Evolutionary conservation across 1,140 invertebrate genomes (phyloP).

Genomic region (Aphelenchoides besseyi): DNA sequence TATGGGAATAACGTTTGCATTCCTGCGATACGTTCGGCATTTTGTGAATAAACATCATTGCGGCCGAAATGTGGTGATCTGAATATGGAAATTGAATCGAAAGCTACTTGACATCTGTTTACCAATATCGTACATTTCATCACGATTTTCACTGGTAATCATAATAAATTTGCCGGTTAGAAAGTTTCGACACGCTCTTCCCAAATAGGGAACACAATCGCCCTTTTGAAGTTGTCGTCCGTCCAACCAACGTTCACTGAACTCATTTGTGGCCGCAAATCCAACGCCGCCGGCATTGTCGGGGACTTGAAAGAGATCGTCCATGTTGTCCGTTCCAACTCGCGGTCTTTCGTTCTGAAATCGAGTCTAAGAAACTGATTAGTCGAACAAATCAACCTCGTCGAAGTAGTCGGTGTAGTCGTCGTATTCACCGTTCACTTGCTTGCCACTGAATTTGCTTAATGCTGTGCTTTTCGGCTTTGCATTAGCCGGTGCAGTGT

Average conservation of each 20-base stretch:
- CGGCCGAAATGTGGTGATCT: constrained; percentile 39
- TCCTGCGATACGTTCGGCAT: constrained; percentile 43
- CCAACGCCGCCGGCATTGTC: constrained; percentile 36
- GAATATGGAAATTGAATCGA: constrained; percentile 16
- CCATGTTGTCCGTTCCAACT: constrained; percentile 3
- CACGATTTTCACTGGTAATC: constrained; percentile 42
- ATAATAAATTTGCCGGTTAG: constrained; percentile 48
- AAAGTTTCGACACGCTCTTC: constrained; percentile 39
- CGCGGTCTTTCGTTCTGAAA: constrained; percentile 7
- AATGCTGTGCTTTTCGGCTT: constrained; percentile 6
- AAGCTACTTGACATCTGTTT: neutral
- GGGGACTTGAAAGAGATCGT: constrained; percentile 39
- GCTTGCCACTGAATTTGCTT: constrained; percentile 7
- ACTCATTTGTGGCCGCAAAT: constrained; percentile 23
- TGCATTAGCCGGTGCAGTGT: constrained; percentile 19
- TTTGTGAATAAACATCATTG: constrained; percentile 45
- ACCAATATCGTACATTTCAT: constrained; percentile 53
- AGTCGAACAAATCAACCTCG: constrained; percentile 21
- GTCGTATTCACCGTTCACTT: constrained; percentile 16
- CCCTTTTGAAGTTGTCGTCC: constrained; percentile 37
- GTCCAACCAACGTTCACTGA: constrained; percentile 49
- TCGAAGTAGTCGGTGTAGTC: constrained; percentile 23
- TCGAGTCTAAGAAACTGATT: neutral
- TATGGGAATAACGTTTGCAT: constrained; percentile 49
- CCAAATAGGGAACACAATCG: constrained; percentile 45